Percentiles rank a stretch among this genome's conserved stretches.
These are phyloP conservation scores for Zaprionus kolodkinae DNA, from an alignment of 1,140 invertebrate species.

Conservation along the genomic window DNA sequence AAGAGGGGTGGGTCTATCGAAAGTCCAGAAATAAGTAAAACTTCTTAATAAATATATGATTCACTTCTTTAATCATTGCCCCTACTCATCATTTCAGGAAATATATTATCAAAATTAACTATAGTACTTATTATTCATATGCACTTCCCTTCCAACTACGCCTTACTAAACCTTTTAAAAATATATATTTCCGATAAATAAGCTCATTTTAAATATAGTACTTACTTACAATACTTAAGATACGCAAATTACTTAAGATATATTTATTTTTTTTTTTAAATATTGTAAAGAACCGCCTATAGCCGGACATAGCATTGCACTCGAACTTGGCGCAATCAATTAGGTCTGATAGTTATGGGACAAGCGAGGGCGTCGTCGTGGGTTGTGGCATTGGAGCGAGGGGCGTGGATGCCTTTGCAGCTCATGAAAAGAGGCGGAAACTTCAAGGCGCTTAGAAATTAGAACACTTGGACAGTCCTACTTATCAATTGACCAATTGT, in stretches of 20 bases:
- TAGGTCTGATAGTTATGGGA: conserved; percentile 65
- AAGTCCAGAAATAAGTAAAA: not conserved
- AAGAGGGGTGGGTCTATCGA: not conserved
- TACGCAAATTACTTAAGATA: conserved; percentile 33
- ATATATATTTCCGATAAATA: not conserved
- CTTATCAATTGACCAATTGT: conserved; percentile 79
- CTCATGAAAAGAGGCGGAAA: conserved; percentile 48
- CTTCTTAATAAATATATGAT: not conserved
- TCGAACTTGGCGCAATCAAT: conserved; percentile 61
- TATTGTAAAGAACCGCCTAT: conserved; percentile 26
- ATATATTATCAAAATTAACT: conserved; percentile 8
- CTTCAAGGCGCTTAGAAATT: conserved; percentile 70
- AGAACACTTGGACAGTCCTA: conserved; percentile 40
- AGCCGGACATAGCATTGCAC: conserved; percentile 23
- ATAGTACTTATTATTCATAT: not conserved
- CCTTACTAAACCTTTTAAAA: not conserved
- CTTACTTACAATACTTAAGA: not conserved
- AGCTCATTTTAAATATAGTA: not conserved
- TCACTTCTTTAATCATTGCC: conserved; percentile 2
- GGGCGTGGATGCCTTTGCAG: conserved; percentile 41
- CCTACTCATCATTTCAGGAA: conserved; percentile 15
- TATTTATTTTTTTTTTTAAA: conserved; percentile 7
- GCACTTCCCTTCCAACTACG: conserved; percentile 3
- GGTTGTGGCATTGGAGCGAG: conserved; percentile 42
- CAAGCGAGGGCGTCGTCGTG: conserved; percentile 27